Evolutionary conservation across 2,113 vertebrate species (phyloP), one percentile per base, ranked within the genome.

Genomic region (Sminthopsis crassicaudata): DNA sequence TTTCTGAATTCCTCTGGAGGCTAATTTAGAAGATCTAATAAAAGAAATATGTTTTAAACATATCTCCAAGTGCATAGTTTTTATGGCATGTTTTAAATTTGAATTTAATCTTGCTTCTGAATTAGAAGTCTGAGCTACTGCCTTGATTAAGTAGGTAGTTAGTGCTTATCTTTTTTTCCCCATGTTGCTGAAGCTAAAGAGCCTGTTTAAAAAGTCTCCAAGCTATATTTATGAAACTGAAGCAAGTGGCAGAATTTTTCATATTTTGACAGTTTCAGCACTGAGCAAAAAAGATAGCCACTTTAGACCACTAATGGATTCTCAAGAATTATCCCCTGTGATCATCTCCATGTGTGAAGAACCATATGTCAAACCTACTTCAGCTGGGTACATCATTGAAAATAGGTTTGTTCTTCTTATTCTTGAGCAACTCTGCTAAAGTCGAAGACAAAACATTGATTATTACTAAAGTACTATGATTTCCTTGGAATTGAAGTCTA

Each of bases 271-370:
- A 97, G 93, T 97, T 98, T 97, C 95, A 96, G 91, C 91, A 94
- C 92, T 88, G 96, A 84, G 67, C n/a, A 42, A n/a, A 84, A 84
- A 84, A 98, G 88, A 97, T 95, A 98, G 97, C 94, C 97, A 95
- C 95, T 97, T 96, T 96, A 96, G 88, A 98, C 94, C 96, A 91
- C 90, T 97, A 97, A 97, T 95, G 42, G 90, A 94, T 96, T 98
- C 94, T 98, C 95, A 96, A 97, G 95, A 98, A 97, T 98, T 97
- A 96, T 97, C 97, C 93, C 91, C 95, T 60, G 91, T 97, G 96
- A 97, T 98, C 97, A 98, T 98, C 96, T 98, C 97, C 60, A 91
- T 8, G 94, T 98, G 95, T 98, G 94, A 97, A 98, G 96, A 97
- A 97, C 96, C 95, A 97, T 96, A 94, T 98, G 97, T 97, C 95